A percentile compares a stretch with the other conserved stretches of the same genome.
Conservation (phyloP, 2,888 invertebrate species). For the Drosophila paramelanica region DNA sequence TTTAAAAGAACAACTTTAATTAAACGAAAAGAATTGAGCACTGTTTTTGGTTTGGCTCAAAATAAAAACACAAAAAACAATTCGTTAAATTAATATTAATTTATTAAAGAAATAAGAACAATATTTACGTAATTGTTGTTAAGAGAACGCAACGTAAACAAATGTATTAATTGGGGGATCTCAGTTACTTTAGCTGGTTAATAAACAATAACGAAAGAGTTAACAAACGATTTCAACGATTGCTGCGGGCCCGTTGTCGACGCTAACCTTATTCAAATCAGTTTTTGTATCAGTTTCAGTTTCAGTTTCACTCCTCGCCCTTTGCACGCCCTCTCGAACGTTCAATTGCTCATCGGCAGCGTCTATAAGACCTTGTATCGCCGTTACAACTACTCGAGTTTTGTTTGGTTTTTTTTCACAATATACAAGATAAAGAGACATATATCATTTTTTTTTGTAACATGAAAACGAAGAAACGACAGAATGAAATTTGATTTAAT, state of each 20-base stretch:
- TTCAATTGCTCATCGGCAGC: slow-evolving; percentile 85
- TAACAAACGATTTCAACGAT: slow-evolving; percentile 55
- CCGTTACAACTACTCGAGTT: slow-evolving; percentile 84
- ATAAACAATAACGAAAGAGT: slow-evolving; percentile 55
- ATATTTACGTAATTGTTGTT: slow-evolving; percentile 32
- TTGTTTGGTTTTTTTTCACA: slow-evolving; percentile 4
- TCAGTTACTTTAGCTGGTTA: slow-evolving; percentile 56
- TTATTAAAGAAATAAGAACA: slow-evolving; percentile 24
- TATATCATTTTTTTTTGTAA: slow-evolving; percentile 24
- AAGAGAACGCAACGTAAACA: slow-evolving; percentile 27
- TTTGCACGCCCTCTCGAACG: slow-evolving; percentile 83
- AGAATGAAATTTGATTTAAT: slow-evolving; percentile 41
- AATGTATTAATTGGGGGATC: slow-evolving; percentile 36
- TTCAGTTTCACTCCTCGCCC: slow-evolving; percentile 82
- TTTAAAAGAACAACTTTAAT: neutral
- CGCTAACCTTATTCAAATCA: slow-evolving; percentile 84
- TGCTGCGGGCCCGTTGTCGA: slow-evolving; percentile 52
- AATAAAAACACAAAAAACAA: slow-evolving; percentile 17
- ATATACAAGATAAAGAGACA: slow-evolving; percentile 25
- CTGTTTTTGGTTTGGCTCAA: slow-evolving; percentile 23
- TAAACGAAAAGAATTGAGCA: slow-evolving; percentile 41
- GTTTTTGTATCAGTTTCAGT: slow-evolving; percentile 70
- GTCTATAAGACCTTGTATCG: slow-evolving; percentile 86
- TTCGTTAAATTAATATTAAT: slow-evolving; percentile 20
- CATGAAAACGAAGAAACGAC: slow-evolving; percentile 61